Evolutionary conservation across 2,113 vertebrate genomes (phyloP).

Genomic region (Oophaga pumilio): DNA sequence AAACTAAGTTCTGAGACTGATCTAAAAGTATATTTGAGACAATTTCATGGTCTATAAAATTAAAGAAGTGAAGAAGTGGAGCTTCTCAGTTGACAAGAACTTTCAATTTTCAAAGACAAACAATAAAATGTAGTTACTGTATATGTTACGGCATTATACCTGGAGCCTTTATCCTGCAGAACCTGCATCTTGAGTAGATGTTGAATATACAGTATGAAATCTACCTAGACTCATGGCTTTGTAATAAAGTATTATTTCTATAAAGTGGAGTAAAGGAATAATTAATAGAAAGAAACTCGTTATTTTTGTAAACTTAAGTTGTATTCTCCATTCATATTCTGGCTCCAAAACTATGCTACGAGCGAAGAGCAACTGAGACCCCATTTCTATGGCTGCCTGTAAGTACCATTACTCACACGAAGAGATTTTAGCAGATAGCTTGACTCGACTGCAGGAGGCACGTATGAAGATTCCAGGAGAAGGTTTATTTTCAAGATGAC

Average conservation of each 20-base stretch:
- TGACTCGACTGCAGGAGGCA: too few relatives aligned
- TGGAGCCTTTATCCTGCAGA: background rate
- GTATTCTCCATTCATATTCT: too few relatives aligned
- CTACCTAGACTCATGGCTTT: too few relatives aligned
- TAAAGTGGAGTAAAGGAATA: background rate
- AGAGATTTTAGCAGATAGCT: too few relatives aligned
- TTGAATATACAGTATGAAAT: background rate
- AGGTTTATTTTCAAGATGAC: too few relatives aligned
- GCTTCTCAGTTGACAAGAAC: background rate
- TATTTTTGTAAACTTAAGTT: too few relatives aligned
- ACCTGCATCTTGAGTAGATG: background rate
- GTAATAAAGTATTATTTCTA: background rate
- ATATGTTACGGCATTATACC: background rate
- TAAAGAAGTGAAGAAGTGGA: background rate
- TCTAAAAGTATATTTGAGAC: conserved; percentile 3
- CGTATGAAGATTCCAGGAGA: too few relatives aligned
- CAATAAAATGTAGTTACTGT: background rate
- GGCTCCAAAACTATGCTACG: too few relatives aligned
- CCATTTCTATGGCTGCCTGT: too few relatives aligned
- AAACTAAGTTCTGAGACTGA: conserved; percentile 32
- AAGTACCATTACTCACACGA: too few relatives aligned
- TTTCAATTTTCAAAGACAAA: conserved; percentile 3
- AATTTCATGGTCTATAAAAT: conserved; percentile 38
- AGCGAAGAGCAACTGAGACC: too few relatives aligned
- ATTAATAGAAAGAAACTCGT: too few relatives aligned